These are phyloP conservation scores for Tenthredo amoena DNA, from an alignment of 2,888 invertebrate genomes.

Conservation along the genomic window DNA sequence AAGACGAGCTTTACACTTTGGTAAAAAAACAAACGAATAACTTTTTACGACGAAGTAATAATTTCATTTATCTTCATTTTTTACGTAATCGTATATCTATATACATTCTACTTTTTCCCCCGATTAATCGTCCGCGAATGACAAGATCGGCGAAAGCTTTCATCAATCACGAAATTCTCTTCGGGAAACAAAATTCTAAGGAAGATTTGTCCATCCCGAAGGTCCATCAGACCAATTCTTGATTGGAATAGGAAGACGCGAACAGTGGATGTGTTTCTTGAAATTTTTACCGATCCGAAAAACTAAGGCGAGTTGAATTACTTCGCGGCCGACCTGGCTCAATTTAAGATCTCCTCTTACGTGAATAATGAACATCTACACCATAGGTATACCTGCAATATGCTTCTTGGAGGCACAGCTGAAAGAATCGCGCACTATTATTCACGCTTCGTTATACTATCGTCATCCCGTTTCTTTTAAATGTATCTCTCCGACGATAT, in stretches of 20 bases:
- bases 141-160: slow-evolving; percentile 14
- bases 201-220: not conserved
- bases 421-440: not conserved
- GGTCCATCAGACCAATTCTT: not conserved
- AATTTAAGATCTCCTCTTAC: slow-evolving; percentile 3
- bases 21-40: not conserved
- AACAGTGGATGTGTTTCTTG: not conserved
- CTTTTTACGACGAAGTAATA: not conserved
- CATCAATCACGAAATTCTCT: not conserved
- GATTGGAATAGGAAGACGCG: not conserved
- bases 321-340: not conserved
- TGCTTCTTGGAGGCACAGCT: not conserved
- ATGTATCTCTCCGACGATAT: not conserved
- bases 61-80: slow-evolving; percentile 5
- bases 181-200: not conserved
- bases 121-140: slow-evolving; percentile 27
- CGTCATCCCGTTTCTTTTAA: not conserved
- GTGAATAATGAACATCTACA: slow-evolving; percentile 12
- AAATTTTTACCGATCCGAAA: not conserved
- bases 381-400: not conserved
- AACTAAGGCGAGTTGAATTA: not conserved
- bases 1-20: not conserved
- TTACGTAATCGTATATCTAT: not conserved
- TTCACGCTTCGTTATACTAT: not conserved
- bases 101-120: not conserved